Evolutionary conservation across 2,888 invertebrate genomes (phyloP), one percentile per base, ranked within the genome.

Genomic region (Rhagonycha lutea): DNA sequence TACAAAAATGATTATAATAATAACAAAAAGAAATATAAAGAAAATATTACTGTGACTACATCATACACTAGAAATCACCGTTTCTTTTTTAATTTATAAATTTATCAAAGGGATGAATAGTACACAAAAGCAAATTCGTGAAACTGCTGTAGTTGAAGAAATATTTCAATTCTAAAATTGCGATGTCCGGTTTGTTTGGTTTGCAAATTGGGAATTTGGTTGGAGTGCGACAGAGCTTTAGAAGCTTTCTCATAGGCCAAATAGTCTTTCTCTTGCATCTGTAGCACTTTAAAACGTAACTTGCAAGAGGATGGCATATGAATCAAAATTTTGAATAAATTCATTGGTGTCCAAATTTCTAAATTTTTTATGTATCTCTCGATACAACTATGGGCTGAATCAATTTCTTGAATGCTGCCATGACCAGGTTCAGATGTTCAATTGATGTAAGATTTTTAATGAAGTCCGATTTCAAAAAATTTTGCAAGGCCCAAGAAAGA

Each of bases 351-450:
- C 67, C 61, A 72, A 24, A 79, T 75, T 63, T 78, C 78, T 14
- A 70, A n/a, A 68, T 69, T 32, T 70, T 68, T 24, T 61, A 79
- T 29, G 60, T 71, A 67, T 14, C 68, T 75, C 68, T 80, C 79
- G 7, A 77, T 77, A 63, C 23, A 71, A 69, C 78, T 78, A 61
- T 78, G 75, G 11, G 78, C 73, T 24, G 62, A 47, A 62, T 80
- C 78, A 12, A 80, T 71, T 70, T 78, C 77, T 63, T 78, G 79
- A 10, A 80, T 62, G 24, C 65, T 78, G 7, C 78, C 78, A 73
- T 81, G 81, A n/a, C 80, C 80, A 10, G 80, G 80, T 63, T 77
- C 76, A 62, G 18, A 61, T 78, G 77, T 62, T 78, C 73, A 24
- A 79, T 79, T 3, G 61, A 29, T 69, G 78, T 18, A 18, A 78